Percentiles rank a stretch among this genome's conserved stretches.
Conservation (phyloP, 2,888 invertebrate genomes). For the Oscheius sp. region DNA sequence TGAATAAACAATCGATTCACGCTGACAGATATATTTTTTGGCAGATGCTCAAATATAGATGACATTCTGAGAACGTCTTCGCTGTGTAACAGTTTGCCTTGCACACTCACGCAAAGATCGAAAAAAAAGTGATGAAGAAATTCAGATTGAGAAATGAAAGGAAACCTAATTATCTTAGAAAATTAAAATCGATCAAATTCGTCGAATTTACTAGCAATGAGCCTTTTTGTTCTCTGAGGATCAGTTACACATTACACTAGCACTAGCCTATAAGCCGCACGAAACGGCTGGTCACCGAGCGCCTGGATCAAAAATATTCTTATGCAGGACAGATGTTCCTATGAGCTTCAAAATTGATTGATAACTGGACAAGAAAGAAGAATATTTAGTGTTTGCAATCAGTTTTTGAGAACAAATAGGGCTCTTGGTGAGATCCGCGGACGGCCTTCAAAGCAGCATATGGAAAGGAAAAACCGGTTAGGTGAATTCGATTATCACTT, state of each 20-base stretch:
- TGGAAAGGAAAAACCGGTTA: constrained; percentile 28
- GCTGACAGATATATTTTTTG: constrained; percentile 14
- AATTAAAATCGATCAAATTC: neutral
- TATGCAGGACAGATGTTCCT: constrained; percentile 10
- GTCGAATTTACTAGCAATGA: neutral
- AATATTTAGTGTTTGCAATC: neutral
- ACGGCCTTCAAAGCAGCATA: constrained; percentile 16
- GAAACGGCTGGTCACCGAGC: neutral
- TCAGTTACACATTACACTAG: constrained; percentile 33
- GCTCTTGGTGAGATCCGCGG: constrained; percentile 30
- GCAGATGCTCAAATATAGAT: constrained; percentile 18
- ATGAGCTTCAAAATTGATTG: neutral
- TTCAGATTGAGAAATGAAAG: too few species aligned
- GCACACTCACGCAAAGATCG: too few species aligned
- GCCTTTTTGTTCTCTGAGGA: neutral
- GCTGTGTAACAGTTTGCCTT: too few species aligned
- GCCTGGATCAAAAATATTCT: constrained; percentile 7
- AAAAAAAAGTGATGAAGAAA: too few species aligned
- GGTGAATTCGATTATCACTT: constrained; percentile 26
- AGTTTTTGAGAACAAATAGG: constrained; percentile 14
- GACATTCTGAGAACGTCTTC: too few species aligned
- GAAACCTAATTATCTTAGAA: neutral
- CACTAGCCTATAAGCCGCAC: constrained; percentile 21
- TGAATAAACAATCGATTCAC: constrained; percentile 39
- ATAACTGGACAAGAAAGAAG: neutral